phyloP scores from a whole-genome alignment of 1,140 invertebrate genomes.

The Lutraria rhynchaena region DNA sequence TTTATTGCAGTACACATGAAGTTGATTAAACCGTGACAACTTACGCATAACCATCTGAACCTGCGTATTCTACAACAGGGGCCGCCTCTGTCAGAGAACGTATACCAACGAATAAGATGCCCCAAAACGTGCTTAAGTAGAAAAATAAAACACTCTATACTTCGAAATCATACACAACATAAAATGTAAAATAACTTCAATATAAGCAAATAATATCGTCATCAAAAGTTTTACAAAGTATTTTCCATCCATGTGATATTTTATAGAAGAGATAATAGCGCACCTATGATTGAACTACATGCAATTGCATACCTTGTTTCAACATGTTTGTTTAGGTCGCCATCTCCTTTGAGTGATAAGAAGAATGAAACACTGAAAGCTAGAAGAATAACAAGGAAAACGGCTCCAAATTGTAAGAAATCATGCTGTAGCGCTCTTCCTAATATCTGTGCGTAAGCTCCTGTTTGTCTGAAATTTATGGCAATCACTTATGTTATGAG shows the following conservation, averaged over 20 bases:
- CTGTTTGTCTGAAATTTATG: slow-evolving; percentile 68
- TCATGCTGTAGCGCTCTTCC: slow-evolving; percentile 68
- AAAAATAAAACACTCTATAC: too few species aligned
- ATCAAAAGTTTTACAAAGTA: too few species aligned
- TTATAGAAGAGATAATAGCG: too few species aligned
- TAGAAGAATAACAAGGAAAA: slow-evolving; percentile 70
- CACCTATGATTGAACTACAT: too few species aligned
- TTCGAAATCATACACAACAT: too few species aligned
- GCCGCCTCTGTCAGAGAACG: slow-evolving; percentile 70
- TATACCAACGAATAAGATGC: slow-evolving; percentile 69
- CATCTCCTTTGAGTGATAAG: slow-evolving; percentile 68
- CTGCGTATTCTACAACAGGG: slow-evolving; percentile 67
- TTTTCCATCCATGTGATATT: too few species aligned
- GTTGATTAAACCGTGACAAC: neutral
- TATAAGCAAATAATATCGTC: too few species aligned
- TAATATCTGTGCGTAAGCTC: slow-evolving; percentile 73
- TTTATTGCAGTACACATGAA: neutral
- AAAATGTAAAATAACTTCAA: too few species aligned
- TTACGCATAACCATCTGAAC: slow-evolving; percentile 55
- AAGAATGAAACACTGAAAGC: slow-evolving; percentile 72
- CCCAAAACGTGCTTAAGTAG: slow-evolving; percentile 66
- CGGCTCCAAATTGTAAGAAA: slow-evolving; percentile 70
- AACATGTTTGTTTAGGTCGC: slow-evolving; percentile 56
- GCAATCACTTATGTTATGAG: too few species aligned
- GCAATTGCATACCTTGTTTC: slow-evolving; percentile 71